Conservation (phyloP, 2,113 vertebrate genomes). For the Seriola aureovittata region DNA sequence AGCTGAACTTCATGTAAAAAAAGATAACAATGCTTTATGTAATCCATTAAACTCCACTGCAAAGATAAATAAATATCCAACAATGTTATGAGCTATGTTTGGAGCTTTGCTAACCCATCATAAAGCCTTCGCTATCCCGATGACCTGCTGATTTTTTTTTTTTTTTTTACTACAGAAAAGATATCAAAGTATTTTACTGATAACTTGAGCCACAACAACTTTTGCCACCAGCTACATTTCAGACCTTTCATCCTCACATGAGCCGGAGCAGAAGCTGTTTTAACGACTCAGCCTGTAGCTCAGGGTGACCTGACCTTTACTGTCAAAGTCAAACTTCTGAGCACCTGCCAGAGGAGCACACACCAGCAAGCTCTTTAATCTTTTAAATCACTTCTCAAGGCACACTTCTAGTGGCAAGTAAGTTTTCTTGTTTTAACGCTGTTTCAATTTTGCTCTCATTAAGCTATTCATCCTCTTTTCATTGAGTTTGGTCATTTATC, state of each 20-base stretch:
- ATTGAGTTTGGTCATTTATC: neutral
- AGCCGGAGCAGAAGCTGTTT: constrained; percentile 38
- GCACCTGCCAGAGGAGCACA: constrained; percentile 51
- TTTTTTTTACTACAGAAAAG: neutral
- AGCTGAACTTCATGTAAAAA: neutral
- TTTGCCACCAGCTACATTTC: constrained; percentile 27
- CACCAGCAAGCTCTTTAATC: constrained; percentile 30
- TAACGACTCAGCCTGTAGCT: constrained; percentile 7
- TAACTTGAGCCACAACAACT: constrained; percentile 13
- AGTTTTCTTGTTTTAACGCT: neutral
- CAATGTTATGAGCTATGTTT: neutral
- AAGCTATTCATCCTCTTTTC: neutral
- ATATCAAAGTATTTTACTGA: neutral
- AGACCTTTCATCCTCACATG: constrained; percentile 45
- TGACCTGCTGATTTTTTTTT: constrained; percentile 8
- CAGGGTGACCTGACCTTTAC: constrained; percentile 41
- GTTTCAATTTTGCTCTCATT: neutral
- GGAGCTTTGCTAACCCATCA: neutral
- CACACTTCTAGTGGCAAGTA: neutral
- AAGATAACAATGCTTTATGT: neutral
- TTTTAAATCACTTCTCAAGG: constrained; percentile 22
- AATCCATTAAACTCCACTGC: neutral
- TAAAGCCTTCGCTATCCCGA: neutral
- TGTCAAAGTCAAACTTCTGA: constrained; percentile 54
- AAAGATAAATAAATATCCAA: neutral